Percentiles rank a stretch among this genome's conserved stretches.
These are phyloP conservation scores for Poeciliopsis turneri DNA, from an alignment of 2,797 vertebrate genomes.

Conservation along the genomic window DNA sequence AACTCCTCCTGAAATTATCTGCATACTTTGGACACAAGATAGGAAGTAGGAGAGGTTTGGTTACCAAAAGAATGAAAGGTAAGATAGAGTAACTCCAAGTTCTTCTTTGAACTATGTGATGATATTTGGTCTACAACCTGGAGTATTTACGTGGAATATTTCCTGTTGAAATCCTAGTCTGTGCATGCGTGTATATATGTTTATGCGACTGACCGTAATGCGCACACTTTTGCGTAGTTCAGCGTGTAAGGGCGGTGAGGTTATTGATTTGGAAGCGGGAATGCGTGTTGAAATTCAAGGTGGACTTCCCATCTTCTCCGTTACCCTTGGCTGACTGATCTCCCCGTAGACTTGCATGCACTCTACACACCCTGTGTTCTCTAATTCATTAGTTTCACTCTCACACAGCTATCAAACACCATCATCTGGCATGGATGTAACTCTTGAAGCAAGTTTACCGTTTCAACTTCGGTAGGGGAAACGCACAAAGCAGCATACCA, in stretches of 20 bases:
- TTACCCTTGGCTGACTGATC: slow-evolving; percentile 57
- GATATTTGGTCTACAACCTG: slow-evolving; percentile 33
- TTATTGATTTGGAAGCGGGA: slow-evolving; percentile 68
- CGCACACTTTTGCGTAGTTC: slow-evolving; percentile 26
- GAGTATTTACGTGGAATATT: slow-evolving; percentile 23
- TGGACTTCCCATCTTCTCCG: slow-evolving; percentile 59
- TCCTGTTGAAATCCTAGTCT: slow-evolving; percentile 22
- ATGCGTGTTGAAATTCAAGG: slow-evolving; percentile 71
- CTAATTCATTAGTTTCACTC: slow-evolving; percentile 74
- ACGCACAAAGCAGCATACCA: slow-evolving; percentile 58
- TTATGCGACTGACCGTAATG: slow-evolving; percentile 7
- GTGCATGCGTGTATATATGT: slow-evolving; percentile 8
- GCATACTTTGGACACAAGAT: slow-evolving; percentile 60
- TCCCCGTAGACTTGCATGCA: slow-evolving; percentile 59
- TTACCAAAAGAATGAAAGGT: slow-evolving; percentile 20
- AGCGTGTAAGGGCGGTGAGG: slow-evolving; percentile 30
- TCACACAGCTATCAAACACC: slow-evolving; percentile 64
- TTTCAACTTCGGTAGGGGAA: slow-evolving; percentile 57
- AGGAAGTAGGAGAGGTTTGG: slow-evolving; percentile 30
- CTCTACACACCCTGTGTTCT: slow-evolving; percentile 58
- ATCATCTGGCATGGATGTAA: slow-evolving; percentile 56
- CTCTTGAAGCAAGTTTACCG: slow-evolving; percentile 54
- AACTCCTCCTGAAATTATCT: slow-evolving; percentile 63
- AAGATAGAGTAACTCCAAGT: slow-evolving; percentile 24
- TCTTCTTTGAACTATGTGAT: slow-evolving; percentile 25